phyloP scores from a whole-genome alignment of 2,797 vertebrate species.

The Xenops minutus region DNA sequence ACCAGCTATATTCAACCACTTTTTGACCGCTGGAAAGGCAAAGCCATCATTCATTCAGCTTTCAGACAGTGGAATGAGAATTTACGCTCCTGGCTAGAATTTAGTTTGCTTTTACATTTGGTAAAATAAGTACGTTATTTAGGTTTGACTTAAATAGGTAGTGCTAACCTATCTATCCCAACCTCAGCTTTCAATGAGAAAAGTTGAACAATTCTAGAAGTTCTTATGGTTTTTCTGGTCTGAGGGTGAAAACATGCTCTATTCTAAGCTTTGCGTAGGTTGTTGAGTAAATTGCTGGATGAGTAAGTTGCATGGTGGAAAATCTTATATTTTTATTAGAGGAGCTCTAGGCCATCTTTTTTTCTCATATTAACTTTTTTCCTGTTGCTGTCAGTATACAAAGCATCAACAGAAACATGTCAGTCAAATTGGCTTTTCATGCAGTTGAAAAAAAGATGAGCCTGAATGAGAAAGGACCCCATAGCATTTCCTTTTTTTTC shows the following conservation, averaged over 20 bases:
- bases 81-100: background rate
- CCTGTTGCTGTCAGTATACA: background rate
- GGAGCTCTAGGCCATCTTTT: background rate
- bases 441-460: background rate
- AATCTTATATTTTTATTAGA: slow-evolving; percentile 15
- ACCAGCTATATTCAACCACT: background rate
- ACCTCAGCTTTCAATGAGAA: background rate
- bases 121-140: background rate
- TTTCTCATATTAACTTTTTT: background rate
- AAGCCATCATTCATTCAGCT: background rate
- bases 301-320: slow-evolving; percentile 47
- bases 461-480: background rate
- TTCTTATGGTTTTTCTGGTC: background rate
- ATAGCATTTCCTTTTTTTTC: background rate
- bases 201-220: background rate
- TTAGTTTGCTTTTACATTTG: background rate
- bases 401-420: background rate
- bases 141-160: background rate
- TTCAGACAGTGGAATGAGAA: background rate
- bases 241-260: slow-evolving; percentile 14
- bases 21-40: background rate
- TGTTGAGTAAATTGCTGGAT: slow-evolving; percentile 44
- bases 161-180: background rate
- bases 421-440: background rate
- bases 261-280: slow-evolving; percentile 25